These are phyloP conservation scores for Pseudonaja textilis DNA, from an alignment of 2,113 vertebrate genomes.

Conservation along the genomic window DNA sequence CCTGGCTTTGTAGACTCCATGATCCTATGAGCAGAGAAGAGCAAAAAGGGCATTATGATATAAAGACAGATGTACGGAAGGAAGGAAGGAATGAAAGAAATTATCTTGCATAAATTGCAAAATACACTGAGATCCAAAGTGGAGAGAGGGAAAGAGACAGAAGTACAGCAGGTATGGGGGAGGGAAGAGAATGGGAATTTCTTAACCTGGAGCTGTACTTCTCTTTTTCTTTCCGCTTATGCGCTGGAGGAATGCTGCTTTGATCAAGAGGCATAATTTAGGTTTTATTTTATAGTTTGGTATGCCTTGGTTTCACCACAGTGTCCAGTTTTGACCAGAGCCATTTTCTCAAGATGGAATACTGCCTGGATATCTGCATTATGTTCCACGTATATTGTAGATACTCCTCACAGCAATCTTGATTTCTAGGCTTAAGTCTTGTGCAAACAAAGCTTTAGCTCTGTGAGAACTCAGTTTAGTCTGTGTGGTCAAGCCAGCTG, in stretches of 20 bases:
- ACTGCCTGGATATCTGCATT: neutral
- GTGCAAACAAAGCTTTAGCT: neutral
- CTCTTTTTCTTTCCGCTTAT: neutral
- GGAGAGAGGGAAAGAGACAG: neutral
- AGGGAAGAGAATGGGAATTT: neutral
- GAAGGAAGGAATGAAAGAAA: neutral
- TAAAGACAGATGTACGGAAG: neutral
- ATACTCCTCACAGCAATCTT: neutral
- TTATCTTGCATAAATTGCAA: neutral
- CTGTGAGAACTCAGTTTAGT: neutral
- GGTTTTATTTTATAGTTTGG: neutral
- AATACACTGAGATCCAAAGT: neutral
- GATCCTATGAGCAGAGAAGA: neutral
- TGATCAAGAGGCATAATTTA: neutral
- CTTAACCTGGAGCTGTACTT: neutral
- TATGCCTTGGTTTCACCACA: neutral
- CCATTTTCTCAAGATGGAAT: neutral
- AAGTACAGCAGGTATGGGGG: neutral
- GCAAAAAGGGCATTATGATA: neutral
- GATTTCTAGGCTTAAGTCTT: neutral
- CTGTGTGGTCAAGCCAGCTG: neutral
- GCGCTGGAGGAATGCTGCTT: neutral
- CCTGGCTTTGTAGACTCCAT: neutral
- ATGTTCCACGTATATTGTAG: neutral
- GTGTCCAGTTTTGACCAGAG: neutral